Conservation (phyloP, 2,888 invertebrate genomes). For the Acronicta aceris region DNA sequence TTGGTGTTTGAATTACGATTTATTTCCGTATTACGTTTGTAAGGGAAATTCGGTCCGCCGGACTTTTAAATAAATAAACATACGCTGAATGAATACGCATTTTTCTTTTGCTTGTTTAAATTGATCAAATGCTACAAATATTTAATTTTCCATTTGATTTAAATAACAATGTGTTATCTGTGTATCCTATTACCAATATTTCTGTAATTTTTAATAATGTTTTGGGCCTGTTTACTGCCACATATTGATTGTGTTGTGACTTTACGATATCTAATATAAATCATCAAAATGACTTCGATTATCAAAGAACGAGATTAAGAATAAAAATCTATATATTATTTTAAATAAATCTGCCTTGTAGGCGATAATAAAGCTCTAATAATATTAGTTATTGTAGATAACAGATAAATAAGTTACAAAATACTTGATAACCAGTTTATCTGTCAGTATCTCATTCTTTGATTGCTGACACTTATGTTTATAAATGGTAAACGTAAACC, state of each 20-base stretch:
- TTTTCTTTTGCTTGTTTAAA: background rate
- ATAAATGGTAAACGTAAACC: background rate
- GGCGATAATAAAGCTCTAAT: too few species aligned
- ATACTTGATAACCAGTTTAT: background rate
- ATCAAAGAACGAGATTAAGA: background rate
- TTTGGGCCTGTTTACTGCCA: slow-evolving; percentile 22
- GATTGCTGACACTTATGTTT: background rate
- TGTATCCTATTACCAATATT: slow-evolving; percentile 6
- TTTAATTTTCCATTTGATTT: slow-evolving; percentile 5
- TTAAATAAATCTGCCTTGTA: too few species aligned
- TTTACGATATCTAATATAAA: background rate
- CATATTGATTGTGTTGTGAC: too few species aligned
- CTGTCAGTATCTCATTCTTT: background rate
- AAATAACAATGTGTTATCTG: background rate
- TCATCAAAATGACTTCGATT: background rate
- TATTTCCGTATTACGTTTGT: too few species aligned
- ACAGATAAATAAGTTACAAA: too few species aligned
- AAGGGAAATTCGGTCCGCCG: too few species aligned
- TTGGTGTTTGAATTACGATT: too few species aligned
- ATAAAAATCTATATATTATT: too few species aligned
- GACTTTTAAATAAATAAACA: too few species aligned
- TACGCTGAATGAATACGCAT: background rate
- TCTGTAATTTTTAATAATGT: slow-evolving; percentile 14
- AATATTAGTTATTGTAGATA: too few species aligned
- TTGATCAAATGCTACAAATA: slow-evolving; percentile 11